A percentile compares a stretch with the other conserved stretches of the same genome.
Conservation (phyloP, 2,888 invertebrate genomes). For the Sepioteuthis lessoniana region DNA sequence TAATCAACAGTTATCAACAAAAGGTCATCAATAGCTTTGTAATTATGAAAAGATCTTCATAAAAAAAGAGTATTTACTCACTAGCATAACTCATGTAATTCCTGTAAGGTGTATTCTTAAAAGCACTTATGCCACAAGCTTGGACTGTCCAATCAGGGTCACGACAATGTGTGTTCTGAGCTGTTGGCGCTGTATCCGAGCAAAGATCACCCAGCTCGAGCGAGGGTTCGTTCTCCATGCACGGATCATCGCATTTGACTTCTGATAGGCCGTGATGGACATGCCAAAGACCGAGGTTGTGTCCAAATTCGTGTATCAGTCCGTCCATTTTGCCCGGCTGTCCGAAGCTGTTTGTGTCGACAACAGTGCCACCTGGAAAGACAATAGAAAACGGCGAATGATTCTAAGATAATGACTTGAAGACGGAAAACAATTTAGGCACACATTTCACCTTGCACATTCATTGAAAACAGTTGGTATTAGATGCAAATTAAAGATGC, state of each 20-base stretch:
- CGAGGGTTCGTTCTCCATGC: conserved; percentile 68
- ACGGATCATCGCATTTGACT: conserved; percentile 68
- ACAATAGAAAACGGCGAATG: not conserved
- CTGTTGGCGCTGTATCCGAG: conserved; percentile 71
- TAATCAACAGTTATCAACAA: no score
- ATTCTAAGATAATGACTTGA: not conserved
- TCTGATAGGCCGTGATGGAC: conserved; percentile 72
- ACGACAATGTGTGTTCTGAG: conserved; percentile 63
- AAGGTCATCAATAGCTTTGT: no score
- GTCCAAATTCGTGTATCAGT: conserved; percentile 73
- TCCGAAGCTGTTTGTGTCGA: conserved; percentile 68
- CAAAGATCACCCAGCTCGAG: conserved; percentile 72
- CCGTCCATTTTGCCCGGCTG: conserved; percentile 59
- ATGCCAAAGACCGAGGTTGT: conserved; percentile 73
- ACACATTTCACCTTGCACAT: no score
- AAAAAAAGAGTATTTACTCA: conserved; percentile 51
- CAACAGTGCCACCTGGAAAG: conserved; percentile 68
- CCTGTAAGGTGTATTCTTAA: conserved; percentile 65
- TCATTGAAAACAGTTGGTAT: no score
- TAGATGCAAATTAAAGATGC: no score
- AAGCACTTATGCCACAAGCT: conserved; percentile 60
- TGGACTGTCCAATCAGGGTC: conserved; percentile 60
- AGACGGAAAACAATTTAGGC: no score
- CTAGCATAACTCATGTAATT: conserved; percentile 74
- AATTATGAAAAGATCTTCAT: no score